These are phyloP conservation scores for Sporophila hypoxantha DNA, from an alignment of 2,113 vertebrate species.

Conservation along the genomic window DNA sequence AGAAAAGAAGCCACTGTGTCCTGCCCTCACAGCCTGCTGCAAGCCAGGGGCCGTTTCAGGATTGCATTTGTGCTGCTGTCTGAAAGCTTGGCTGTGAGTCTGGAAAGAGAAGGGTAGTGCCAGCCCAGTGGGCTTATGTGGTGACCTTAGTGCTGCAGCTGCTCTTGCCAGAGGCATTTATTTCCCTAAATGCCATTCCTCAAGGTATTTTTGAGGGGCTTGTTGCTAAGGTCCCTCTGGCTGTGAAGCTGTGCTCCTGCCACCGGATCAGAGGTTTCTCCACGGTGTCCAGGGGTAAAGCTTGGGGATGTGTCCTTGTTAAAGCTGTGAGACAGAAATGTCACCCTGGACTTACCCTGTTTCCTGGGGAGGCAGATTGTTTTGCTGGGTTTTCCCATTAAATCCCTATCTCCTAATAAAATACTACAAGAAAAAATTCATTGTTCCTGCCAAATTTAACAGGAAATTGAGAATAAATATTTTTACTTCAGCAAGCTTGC, in stretches of 20 bases:
- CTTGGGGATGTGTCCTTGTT: neutral
- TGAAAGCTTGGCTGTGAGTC: neutral
- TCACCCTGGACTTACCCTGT: neutral
- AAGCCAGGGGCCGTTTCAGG: neutral
- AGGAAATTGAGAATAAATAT: slow-evolving; percentile 61
- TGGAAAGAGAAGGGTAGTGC: neutral
- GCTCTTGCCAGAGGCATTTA: neutral
- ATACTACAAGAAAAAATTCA: slow-evolving; percentile 11
- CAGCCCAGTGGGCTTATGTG: neutral
- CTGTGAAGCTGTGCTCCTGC: neutral
- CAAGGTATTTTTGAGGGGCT: neutral
- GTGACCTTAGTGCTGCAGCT: neutral
- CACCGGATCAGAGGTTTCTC: neutral
- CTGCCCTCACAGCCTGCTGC: neutral
- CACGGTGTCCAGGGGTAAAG: neutral
- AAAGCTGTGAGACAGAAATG: neutral
- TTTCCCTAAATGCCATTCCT: neutral
- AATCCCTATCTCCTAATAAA: slow-evolving; percentile 56
- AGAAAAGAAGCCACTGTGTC: neutral
- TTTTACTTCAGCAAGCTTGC: slow-evolving; percentile 36
- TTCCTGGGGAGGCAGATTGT: slow-evolving; percentile 6
- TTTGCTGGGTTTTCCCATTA: slow-evolving; percentile 38
- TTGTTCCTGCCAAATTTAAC: slow-evolving; percentile 46
- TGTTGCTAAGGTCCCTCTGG: neutral
- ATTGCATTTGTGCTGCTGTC: neutral